These are phyloP conservation scores for Adelphocoris suturalis DNA, from an alignment of 2,888 invertebrate genomes.

Conservation along the genomic window DNA sequence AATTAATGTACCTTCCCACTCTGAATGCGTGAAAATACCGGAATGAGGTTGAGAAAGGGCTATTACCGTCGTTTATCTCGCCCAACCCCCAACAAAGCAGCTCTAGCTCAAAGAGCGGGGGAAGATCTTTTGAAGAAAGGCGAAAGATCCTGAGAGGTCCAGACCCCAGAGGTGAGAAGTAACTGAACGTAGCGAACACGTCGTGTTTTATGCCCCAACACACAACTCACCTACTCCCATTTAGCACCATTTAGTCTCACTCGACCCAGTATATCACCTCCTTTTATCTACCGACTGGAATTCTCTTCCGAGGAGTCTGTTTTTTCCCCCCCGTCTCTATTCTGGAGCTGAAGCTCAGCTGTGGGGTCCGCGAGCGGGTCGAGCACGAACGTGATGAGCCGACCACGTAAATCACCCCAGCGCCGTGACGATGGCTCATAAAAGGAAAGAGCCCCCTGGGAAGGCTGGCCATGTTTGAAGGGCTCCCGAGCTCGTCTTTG, in stretches of 20 bases:
- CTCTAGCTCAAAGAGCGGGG: too few species aligned
- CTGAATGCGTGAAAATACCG: too few species aligned
- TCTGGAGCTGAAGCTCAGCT: background rate
- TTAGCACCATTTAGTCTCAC: constrained; percentile 30
- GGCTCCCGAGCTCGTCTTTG: background rate
- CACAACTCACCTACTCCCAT: constrained; percentile 30
- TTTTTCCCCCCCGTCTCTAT: constrained; percentile 12
- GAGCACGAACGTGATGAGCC: constrained; percentile 55
- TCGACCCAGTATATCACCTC: background rate
- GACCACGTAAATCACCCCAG: constrained; percentile 60
- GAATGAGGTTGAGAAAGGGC: too few species aligned
- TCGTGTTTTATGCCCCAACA: constrained; percentile 1
- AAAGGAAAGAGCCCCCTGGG: constrained; percentile 55
- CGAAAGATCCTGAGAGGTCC: background rate
- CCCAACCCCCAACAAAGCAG: too few species aligned
- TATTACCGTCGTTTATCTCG: too few species aligned
- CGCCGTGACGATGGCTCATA: constrained; percentile 63
- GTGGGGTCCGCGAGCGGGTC: background rate
- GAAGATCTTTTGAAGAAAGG: constrained; percentile 1
- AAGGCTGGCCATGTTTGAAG: constrained; percentile 14
- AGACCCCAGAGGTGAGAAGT: background rate
- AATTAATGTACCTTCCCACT: too few species aligned
- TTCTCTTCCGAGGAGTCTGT: background rate
- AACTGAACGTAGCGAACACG: constrained; percentile 37
- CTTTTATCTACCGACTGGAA: constrained; percentile 23